Percentiles rank a stretch among this genome's conserved stretches.
These are phyloP conservation scores for Andrena chrysosceles DNA, from an alignment of 2,888 invertebrate genomes.

Conservation along the genomic window DNA sequence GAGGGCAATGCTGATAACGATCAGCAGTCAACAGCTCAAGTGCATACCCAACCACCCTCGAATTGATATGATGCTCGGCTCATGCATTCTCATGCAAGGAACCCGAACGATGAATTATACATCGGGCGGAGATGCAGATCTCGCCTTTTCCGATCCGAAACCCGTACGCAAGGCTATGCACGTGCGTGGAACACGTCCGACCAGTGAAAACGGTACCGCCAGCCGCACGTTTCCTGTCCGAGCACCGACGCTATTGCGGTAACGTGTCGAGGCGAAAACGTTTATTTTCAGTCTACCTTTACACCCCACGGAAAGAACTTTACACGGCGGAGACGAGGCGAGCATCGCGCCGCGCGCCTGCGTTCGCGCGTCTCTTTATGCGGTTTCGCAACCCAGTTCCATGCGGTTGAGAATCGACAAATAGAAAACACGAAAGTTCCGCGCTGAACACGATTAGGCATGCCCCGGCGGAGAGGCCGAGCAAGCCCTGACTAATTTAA, in stretches of 20 bases:
- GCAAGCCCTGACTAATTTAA: slow-evolving; percentile 21
- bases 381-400: slow-evolving; percentile 66
- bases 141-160: background rate
- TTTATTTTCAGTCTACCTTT: slow-evolving; percentile 71
- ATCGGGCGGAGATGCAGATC: background rate
- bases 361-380: slow-evolving; percentile 47
- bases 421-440: slow-evolving; percentile 45
- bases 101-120: background rate
- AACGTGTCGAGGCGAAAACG: slow-evolving; percentile 55
- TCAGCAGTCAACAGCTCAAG: too few species aligned
- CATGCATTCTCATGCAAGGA: background rate
- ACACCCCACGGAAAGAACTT: slow-evolving; percentile 49
- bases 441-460: slow-evolving; percentile 31
- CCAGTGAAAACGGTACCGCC: slow-evolving; percentile 26
- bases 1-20: too few species aligned
- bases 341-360: slow-evolving; percentile 22
- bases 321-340: slow-evolving; percentile 22
- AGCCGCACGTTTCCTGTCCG: slow-evolving; percentile 23
- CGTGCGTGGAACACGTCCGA: slow-evolving; percentile 23
- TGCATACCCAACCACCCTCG: too few species aligned
- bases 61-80: too few species aligned
- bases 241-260: slow-evolving; percentile 47
- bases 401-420: slow-evolving; percentile 61
- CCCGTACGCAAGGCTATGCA: background rate
- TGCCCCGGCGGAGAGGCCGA: slow-evolving; percentile 12